Evolutionary conservation across 2,113 vertebrate genomes (phyloP).

Genomic region (Tringa solitaria): DNA sequence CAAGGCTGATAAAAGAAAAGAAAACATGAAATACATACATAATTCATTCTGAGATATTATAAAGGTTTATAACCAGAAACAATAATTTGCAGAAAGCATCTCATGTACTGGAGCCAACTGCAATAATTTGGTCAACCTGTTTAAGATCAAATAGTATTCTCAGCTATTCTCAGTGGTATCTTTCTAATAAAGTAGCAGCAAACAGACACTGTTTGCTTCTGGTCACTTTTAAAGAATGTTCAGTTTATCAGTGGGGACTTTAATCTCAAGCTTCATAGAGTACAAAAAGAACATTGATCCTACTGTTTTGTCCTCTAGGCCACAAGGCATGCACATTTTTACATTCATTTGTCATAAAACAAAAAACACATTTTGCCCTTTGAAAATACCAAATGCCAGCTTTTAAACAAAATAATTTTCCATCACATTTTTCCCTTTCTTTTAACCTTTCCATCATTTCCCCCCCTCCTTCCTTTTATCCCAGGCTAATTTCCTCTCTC

Average conservation of each 20-base stretch:
- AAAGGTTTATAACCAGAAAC: slow-evolving; percentile 83
- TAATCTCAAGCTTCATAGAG: slow-evolving; percentile 84
- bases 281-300: slow-evolving; percentile 82
- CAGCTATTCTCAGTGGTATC: slow-evolving; percentile 84
- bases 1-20: slow-evolving; percentile 86
- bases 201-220: slow-evolving; percentile 85
- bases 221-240: slow-evolving; percentile 86
- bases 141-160: slow-evolving; percentile 85
- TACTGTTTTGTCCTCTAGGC: slow-evolving; percentile 76
- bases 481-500: slow-evolving; percentile 12
- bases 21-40: slow-evolving; percentile 88
- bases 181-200: slow-evolving; percentile 85
- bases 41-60: slow-evolving; percentile 84
- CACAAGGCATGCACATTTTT: slow-evolving; percentile 72
- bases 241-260: slow-evolving; percentile 82
- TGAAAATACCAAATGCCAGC: slow-evolving; percentile 67
- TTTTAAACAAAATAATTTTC: slow-evolving; percentile 70
- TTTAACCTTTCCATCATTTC: slow-evolving; percentile 48
- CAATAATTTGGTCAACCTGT: slow-evolving; percentile 83
- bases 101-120: slow-evolving; percentile 74
- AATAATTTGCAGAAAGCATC: slow-evolving; percentile 81
- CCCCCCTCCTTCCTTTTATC: background rate
- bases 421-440: slow-evolving; percentile 25
- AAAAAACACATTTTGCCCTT: slow-evolving; percentile 72
- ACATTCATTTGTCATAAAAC: slow-evolving; percentile 73